These are phyloP conservation scores for Epirrhoe tristata DNA, from an alignment of 2,888 invertebrate species.

Conservation along the genomic window DNA sequence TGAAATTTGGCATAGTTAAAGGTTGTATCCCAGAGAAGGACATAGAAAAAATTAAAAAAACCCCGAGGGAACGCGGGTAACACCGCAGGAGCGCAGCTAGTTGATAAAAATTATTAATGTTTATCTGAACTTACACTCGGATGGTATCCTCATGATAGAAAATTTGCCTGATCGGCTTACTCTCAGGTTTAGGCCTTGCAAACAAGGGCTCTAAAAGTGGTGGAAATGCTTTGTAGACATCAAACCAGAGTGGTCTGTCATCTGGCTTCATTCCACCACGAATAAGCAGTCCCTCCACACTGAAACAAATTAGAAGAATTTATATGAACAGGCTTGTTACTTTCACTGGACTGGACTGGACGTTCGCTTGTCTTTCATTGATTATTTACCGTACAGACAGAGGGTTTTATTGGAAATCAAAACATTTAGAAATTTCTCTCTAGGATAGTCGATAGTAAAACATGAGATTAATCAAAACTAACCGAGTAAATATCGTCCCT, in stretches of 20 bases:
- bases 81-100: too few species aligned
- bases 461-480: slow-evolving; percentile 46
- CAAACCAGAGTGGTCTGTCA: slow-evolving; percentile 97
- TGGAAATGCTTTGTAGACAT: slow-evolving; percentile 95
- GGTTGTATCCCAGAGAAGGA: too few species aligned
- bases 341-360: background rate
- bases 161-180: slow-evolving; percentile 87
- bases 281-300: slow-evolving; percentile 91
- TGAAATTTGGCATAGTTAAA: too few species aligned
- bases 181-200: slow-evolving; percentile 87
- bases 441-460: too few species aligned
- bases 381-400: too few species aligned
- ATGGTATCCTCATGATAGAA: slow-evolving; percentile 93
- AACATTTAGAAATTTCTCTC: too few species aligned
- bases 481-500: slow-evolving; percentile 90
- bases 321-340: background rate
- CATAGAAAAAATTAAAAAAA: too few species aligned
- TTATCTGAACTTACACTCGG: slow-evolving; percentile 89
- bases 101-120: background rate
- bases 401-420: too few species aligned
- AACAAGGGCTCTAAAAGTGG: slow-evolving; percentile 93
- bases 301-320: slow-evolving; percentile 56
- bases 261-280: slow-evolving; percentile 92
- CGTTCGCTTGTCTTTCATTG: too few species aligned
- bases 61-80: too few species aligned